A percentile compares a stretch with the other conserved stretches of the same genome.
phyloP scores from a whole-genome alignment of 2,888 invertebrate species.

The Caenorhabditis drosophilae region DNA sequence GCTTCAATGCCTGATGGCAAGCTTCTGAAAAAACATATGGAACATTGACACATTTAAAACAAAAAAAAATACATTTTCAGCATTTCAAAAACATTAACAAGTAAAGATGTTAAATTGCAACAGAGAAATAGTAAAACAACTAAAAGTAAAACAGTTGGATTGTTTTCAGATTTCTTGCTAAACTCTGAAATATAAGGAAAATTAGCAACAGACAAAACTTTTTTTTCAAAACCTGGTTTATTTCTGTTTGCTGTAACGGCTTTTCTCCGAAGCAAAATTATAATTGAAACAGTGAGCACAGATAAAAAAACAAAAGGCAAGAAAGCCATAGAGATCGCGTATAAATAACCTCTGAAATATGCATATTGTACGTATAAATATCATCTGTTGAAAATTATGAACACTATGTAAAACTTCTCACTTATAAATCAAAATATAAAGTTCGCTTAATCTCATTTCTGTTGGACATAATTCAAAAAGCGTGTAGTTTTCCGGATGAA shows the following conservation, averaged over 20 bases:
- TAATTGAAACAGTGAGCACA: conserved; percentile 53
- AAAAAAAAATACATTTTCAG: conserved; percentile 46
- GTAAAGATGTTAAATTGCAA: conserved; percentile 61
- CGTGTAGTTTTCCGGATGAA: conserved; percentile 43
- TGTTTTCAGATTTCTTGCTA: conserved; percentile 34
- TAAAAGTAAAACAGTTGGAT: conserved; percentile 56
- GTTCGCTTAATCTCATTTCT: conserved; percentile 55
- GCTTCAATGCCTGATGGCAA: conserved; percentile 41
- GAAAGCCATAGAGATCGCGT: conserved; percentile 59
- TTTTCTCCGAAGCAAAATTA: conserved; percentile 38
- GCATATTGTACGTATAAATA: not conserved
- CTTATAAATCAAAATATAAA: conserved; percentile 60
- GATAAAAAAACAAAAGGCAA: conserved; percentile 58
- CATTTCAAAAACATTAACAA: conserved; percentile 63
- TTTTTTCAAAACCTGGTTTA: too few relatives aligned
- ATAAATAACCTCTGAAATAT: conserved; percentile 58
- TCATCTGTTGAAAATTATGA: conserved; percentile 1
- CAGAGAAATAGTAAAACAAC: conserved; percentile 60
- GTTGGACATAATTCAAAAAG: conserved; percentile 62
- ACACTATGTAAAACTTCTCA: conserved; percentile 23
- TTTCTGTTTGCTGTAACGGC: not conserved
- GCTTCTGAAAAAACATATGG: conserved; percentile 27
- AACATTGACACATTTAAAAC: not conserved
- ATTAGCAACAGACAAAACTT: too few relatives aligned
- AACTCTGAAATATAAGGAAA: conserved; percentile 30